Evolutionary conservation across 2,113 vertebrate species (phyloP), one percentile per base, ranked within the genome.

Genomic region (Pedetes capensis): DNA sequence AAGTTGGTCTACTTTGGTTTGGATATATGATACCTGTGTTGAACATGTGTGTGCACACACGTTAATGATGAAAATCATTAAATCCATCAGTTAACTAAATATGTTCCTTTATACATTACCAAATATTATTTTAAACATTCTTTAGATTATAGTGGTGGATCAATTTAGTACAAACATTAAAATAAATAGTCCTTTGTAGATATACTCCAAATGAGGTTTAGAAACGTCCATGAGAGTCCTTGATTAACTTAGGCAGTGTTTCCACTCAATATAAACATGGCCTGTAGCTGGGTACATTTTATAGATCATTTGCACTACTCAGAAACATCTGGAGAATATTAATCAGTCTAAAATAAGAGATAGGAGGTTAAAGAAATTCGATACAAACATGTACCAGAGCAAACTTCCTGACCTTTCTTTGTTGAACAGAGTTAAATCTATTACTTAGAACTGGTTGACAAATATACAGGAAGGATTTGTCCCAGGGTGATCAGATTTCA

Each of bases 281-380:
- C 97, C 96, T 86, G 51, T 68, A 95, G 96, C 96, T 97, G 90
- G 89, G 96, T 97, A 92, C 49, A 96, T 97, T 98, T 97, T 94
- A 97, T 98, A 98, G 95, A 97, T 97, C 97, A 97, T 96, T 98
- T 96, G 76, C 76, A 89, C 97, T 95, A 96, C 93, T 98, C 76
- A 96, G 84, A 79, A 96, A 88, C 95, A 92, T 97, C 95, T 95
- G 53, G 96, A 98, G 97, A 97, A 97, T 94, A 98, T 96, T 95
- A 95, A 95, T 89, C 95, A 95, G 80, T 93, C 84, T 89, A 88
- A 96, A 97, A 97, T 93, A 95, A 94, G 90, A 96, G 96, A 97
- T 91, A 96, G 88, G 86, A 96, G 89, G 0, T 59, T 96, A 96
- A 93, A 76, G 23, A 93, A 98, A 93, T 82, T 91, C 76, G 90